Percentiles rank a stretch among this genome's conserved stretches.
Conservation (phyloP, 2,888 invertebrate species). For the Sialis lutaria region DNA sequence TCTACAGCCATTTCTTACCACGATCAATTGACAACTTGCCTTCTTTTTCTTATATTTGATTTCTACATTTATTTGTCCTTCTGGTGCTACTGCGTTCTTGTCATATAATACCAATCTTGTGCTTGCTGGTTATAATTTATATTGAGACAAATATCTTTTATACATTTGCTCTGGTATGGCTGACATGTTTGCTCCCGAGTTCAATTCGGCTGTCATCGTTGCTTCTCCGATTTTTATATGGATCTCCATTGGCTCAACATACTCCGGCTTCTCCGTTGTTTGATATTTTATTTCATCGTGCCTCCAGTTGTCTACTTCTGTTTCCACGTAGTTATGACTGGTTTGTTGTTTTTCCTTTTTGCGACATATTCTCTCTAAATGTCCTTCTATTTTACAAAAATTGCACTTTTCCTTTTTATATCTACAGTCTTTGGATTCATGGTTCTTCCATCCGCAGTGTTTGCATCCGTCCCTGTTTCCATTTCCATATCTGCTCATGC, state of each 20-base stretch:
- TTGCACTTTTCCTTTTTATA: background rate
- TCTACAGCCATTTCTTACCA: background rate
- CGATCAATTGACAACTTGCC: background rate
- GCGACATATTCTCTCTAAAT: background rate
- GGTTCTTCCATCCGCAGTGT: background rate
- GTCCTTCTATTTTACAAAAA: background rate
- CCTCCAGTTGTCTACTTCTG: background rate
- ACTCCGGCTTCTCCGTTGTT: too few relatives aligned
- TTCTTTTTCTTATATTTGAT: background rate
- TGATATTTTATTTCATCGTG: background rate
- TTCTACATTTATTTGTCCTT: background rate
- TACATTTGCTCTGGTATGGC: background rate
- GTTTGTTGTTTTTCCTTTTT: background rate
- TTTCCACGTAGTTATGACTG: background rate
- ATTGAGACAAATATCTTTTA: background rate
- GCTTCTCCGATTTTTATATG: background rate
- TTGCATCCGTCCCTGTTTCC: background rate
- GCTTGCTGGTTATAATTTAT: background rate
- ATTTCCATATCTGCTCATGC: background rate
- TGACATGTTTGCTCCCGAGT: background rate
- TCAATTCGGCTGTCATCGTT: background rate
- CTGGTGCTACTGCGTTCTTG: background rate
- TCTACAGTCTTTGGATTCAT: background rate
- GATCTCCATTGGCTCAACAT: background rate
- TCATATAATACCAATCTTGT: background rate